A percentile compares a stretch with the other conserved stretches of the same genome.
phyloP scores from a whole-genome alignment of 2,113 vertebrate species.

The Prochilodus magdalenae region DNA sequence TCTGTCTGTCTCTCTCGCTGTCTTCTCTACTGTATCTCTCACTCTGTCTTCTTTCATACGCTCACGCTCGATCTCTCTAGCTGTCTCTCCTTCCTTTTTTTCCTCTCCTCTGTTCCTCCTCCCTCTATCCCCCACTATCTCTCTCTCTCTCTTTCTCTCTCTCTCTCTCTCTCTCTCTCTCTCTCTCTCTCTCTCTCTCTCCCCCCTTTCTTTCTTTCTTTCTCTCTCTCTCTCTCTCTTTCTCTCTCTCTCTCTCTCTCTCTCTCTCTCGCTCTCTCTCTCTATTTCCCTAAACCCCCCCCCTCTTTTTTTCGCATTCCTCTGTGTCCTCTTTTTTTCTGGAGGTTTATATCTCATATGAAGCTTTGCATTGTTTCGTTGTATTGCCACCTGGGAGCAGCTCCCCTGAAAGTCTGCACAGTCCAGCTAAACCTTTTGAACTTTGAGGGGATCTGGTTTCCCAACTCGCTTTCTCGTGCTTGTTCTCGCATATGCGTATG shows the following conservation, averaged over 20 bases:
- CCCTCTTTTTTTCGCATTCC: background rate
- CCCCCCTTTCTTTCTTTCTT: slow-evolving; percentile 54
- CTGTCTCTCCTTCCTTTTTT: no score
- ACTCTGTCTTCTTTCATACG: background rate
- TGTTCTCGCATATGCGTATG: slow-evolving; percentile 10
- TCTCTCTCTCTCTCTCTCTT: background rate
- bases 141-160: background rate
- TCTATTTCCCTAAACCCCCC: background rate
- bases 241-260: background rate
- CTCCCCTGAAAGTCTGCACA: slow-evolving; percentile 20
- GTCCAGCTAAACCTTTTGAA: slow-evolving; percentile 16
- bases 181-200: background rate
- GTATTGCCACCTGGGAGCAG: slow-evolving; percentile 32
- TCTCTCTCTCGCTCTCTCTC: slow-evolving; percentile 46
- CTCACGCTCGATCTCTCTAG: no score
- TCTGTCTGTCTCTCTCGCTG: no score
- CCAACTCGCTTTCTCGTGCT: slow-evolving; percentile 28
- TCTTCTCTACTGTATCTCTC: no score
- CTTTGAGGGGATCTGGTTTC: slow-evolving; percentile 39
- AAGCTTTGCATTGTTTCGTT: slow-evolving; percentile 31
- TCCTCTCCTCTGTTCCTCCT: no score
- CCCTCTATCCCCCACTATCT: background rate
- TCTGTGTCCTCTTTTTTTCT: slow-evolving; percentile 20
- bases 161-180: background rate
- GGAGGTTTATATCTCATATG: slow-evolving; percentile 39